A percentile compares a stretch with the other conserved stretches of the same genome.
phyloP scores from a whole-genome alignment of 2,888 invertebrate genomes.

The Monoplex corrugatus region DNA sequence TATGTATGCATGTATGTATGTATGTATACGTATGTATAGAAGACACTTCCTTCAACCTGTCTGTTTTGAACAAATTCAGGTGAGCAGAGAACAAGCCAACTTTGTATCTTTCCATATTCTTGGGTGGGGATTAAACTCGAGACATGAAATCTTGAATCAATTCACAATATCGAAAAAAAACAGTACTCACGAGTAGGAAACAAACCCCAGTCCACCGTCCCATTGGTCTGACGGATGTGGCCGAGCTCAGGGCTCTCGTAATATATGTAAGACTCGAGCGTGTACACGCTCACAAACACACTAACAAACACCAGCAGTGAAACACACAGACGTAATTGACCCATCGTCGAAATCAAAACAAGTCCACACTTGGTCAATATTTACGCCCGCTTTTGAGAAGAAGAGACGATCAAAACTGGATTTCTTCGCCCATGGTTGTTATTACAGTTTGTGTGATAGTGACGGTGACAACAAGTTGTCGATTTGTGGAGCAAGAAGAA shows the following conservation, averaged over 20 bases:
- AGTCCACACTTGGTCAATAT: not conserved
- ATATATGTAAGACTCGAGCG: not conserved
- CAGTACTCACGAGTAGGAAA: not conserved
- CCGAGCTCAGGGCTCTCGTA: slow-evolving; percentile 25
- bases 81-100: not conserved
- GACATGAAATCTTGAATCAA: not conserved
- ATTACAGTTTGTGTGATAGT: too few relatives aligned
- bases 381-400: not conserved
- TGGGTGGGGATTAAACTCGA: not conserved
- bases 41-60: too few relatives aligned
- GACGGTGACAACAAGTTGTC: not conserved
- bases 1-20: not conserved
- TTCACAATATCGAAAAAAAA: not conserved
- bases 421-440: too few relatives aligned
- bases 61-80: too few relatives aligned
- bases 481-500: too few relatives aligned
- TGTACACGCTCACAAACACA: not conserved
- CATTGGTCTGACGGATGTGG: not conserved
- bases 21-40: not conserved
- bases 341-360: not conserved
- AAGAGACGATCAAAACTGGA: too few relatives aligned
- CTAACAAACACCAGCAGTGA: not conserved
- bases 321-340: not conserved
- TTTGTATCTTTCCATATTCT: too few relatives aligned
- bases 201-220: not conserved